Evolutionary conservation across 2,888 invertebrate genomes (phyloP), one percentile per base, ranked within the genome.

Genomic region (Pheosia gnoma): DNA sequence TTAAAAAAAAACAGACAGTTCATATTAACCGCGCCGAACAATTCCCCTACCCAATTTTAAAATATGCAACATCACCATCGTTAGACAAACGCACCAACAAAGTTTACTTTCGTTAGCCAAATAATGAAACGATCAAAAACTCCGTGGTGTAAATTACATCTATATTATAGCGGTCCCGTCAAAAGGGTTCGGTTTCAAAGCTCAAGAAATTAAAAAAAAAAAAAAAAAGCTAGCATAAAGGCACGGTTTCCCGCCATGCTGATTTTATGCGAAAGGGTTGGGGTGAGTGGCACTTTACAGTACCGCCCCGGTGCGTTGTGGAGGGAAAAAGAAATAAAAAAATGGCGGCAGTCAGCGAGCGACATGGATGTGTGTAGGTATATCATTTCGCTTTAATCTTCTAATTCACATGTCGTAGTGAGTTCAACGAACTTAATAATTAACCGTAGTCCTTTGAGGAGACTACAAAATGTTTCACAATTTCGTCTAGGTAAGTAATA

Each of bases 121-220:
- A 45, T 1, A 36, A 59, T 37, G 62, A 66, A 60, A 47, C 54
- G 2, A 6, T 77, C 81, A 81, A 81, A 85, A 79, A 59, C 58
- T 77, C 77, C 43, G 41, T 11, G 91, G 92, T 92, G 88, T 93
- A 86, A 82, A 91, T 93, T 92, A 90, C 91, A 86, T 77, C 81
- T 74, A 71, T 81, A 36, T 25, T 25, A 25, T 86, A 84, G 84
- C 85, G 81, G 66, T 55, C 78, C 82, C 79, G 78, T 76, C 73
- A 80, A 90, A 88, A 82, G 82, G 86, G 90, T 85, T 90, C 89
- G 82, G 68, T 90, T 91, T 88, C 90, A 92, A 93, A 91, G 87
- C 76, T 75, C 79, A 79, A 84, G 80, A 83, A 84, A 81, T 77
- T 74, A 83, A 83, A 86, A 87, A 84, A 71, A 84, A n/a, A 85